Conservation (phyloP, 2,888 invertebrate species). For the Horisme vitalbata region DNA sequence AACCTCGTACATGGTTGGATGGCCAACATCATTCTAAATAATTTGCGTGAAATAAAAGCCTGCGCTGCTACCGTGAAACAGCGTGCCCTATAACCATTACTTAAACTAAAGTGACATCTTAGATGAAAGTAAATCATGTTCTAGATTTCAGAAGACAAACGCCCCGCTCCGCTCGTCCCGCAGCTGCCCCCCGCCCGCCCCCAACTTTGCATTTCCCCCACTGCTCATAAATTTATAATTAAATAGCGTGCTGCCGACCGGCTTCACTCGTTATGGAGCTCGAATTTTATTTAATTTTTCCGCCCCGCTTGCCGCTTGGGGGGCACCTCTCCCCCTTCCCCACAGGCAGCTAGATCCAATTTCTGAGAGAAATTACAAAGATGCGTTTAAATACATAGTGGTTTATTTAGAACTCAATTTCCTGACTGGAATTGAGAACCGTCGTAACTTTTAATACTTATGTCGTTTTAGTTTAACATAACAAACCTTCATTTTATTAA, state of each 20-base stretch:
- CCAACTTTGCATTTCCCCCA: conserved; percentile 65
- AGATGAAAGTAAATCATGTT: no score
- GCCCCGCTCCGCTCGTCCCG: conserved; percentile 27
- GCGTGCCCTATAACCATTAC: no score
- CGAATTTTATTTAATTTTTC: conserved; percentile 69
- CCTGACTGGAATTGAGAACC: conserved; percentile 11
- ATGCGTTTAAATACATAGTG: conserved; percentile 23
- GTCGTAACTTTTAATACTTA: not conserved
- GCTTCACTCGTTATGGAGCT: conserved; percentile 60
- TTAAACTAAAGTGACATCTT: no score
- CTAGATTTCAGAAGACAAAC: not conserved
- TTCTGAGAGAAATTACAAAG: conserved; percentile 27
- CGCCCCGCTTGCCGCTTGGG: conserved; percentile 16
- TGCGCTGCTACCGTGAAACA: no score
- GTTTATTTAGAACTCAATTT: conserved; percentile 24
- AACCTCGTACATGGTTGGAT: no score
- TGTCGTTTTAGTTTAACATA: conserved; percentile 14
- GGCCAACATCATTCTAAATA: no score
- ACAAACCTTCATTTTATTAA: no score
- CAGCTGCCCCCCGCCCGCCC: conserved; percentile 24
- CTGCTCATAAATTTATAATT: conserved; percentile 79
- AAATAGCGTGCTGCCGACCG: conserved; percentile 67
- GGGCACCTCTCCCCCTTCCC: not conserved
- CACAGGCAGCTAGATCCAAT: conserved; percentile 24
- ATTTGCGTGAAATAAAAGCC: no score